Conservation (phyloP, 2,888 invertebrate genomes). For the Epistrophe eligans region DNA sequence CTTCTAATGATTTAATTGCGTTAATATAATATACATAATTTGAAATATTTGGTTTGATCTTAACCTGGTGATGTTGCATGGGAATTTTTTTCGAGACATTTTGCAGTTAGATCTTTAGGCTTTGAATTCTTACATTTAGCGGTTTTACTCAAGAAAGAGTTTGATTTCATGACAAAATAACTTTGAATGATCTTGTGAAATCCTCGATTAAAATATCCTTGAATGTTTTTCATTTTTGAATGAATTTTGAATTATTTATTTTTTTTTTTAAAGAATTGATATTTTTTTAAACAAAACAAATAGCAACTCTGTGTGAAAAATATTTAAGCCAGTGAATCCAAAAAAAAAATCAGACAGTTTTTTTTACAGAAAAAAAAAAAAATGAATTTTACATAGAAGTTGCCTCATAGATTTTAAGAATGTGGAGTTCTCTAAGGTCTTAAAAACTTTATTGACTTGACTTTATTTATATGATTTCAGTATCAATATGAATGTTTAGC, state of each 20-base stretch:
- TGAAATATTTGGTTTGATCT: background rate
- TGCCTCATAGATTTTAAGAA: too few relatives aligned
- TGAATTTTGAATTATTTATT: background rate
- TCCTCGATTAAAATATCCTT: background rate
- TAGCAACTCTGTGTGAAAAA: too few relatives aligned
- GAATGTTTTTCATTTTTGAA: conserved; percentile 4
- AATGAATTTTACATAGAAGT: too few relatives aligned
- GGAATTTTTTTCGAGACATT: background rate
- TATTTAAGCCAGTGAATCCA: too few relatives aligned
- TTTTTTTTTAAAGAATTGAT: background rate
- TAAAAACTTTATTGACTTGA: too few relatives aligned
- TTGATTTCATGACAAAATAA: conserved; percentile 43
- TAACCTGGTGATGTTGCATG: conserved; percentile 6
- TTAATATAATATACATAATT: background rate
- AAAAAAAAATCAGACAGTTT: too few relatives aligned
- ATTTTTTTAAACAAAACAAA: background rate
- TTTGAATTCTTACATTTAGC: background rate
- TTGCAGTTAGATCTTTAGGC: background rate
- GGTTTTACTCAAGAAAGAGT: background rate
- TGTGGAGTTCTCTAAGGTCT: too few relatives aligned
- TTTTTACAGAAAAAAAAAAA: too few relatives aligned
- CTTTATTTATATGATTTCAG: too few relatives aligned
- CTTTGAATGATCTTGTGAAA: conserved; percentile 45
- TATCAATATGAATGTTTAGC: too few relatives aligned
- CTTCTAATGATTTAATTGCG: background rate